Percentiles rank a stretch among this genome's conserved stretches.
These are phyloP conservation scores for Drosophila mimica DNA, from an alignment of 2,888 invertebrate species.

Conservation along the genomic window DNA sequence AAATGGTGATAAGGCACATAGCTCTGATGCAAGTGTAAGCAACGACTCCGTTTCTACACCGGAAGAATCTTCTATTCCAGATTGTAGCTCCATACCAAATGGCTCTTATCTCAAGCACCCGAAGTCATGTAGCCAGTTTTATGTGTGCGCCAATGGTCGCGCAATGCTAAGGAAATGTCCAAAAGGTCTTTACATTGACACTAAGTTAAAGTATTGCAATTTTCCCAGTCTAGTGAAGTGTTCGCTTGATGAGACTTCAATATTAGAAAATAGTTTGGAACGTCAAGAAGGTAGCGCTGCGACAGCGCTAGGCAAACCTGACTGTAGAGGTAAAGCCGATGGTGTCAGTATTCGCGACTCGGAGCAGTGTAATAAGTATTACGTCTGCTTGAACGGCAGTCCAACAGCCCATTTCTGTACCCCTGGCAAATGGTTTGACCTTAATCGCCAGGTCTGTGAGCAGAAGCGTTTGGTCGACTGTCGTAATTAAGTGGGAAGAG, in stretches of 20 bases:
- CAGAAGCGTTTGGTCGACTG: slow-evolving; percentile 28
- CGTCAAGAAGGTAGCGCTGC: background rate
- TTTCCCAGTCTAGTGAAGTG: slow-evolving; percentile 43
- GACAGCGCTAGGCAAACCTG: background rate
- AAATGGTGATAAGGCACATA: background rate
- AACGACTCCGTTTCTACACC: background rate
- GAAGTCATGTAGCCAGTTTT: slow-evolving; percentile 48
- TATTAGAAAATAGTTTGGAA: background rate
- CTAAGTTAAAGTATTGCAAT: slow-evolving; percentile 31
- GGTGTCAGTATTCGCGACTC: slow-evolving; percentile 41
- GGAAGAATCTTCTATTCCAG: slow-evolving; percentile 7
- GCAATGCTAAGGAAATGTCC: slow-evolving; percentile 45
- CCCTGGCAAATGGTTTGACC: slow-evolving; percentile 62
- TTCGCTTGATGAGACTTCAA: background rate
- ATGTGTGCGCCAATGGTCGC: slow-evolving; percentile 40
- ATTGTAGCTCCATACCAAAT: slow-evolving; percentile 38
- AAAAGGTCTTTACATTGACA: slow-evolving; percentile 42
- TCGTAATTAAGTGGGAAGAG: slow-evolving; percentile 12
- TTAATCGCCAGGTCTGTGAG: slow-evolving; percentile 35
- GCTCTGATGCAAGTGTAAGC: background rate
- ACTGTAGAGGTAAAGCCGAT: slow-evolving; percentile 38
- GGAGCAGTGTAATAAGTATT: slow-evolving; percentile 58
- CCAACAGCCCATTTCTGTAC: slow-evolving; percentile 51
- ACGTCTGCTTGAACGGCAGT: slow-evolving; percentile 44
- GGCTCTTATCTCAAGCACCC: slow-evolving; percentile 36